Percentiles rank a stretch among this genome's conserved stretches.
Conservation (phyloP, 2,113 vertebrate species). For the Apus apus region DNA sequence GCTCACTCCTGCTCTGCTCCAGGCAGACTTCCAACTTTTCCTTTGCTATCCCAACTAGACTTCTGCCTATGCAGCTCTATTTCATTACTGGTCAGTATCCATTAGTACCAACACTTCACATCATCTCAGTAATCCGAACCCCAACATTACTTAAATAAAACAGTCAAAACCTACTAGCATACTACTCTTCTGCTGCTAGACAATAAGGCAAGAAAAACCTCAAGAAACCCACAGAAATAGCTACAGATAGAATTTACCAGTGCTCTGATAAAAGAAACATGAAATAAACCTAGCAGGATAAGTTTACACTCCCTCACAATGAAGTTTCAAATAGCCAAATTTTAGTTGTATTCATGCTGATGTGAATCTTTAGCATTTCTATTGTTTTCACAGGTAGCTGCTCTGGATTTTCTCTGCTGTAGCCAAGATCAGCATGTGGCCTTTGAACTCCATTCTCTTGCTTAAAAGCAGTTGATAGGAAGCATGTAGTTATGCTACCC, state of each 20-base stretch:
- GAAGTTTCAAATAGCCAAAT: background rate
- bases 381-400: background rate
- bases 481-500: background rate
- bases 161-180: background rate
- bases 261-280: background rate
- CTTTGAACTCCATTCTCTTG: conserved; percentile 2
- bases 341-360: background rate
- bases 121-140: background rate
- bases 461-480: background rate
- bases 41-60: background rate
- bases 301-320: background rate
- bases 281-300: background rate
- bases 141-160: background rate
- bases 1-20: background rate
- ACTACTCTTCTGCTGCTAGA: background rate
- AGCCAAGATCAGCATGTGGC: background rate
- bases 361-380: background rate
- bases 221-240: background rate
- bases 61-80: background rate
- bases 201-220: background rate
- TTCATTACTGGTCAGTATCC: background rate
- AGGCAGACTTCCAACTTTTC: background rate
- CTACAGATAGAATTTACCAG: background rate
- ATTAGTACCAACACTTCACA: background rate
- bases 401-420: background rate